Percentiles rank a stretch among this genome's conserved stretches.
phyloP scores from a whole-genome alignment of 2,888 invertebrate species.

The Drosophila nr. perissopoda region DNA sequence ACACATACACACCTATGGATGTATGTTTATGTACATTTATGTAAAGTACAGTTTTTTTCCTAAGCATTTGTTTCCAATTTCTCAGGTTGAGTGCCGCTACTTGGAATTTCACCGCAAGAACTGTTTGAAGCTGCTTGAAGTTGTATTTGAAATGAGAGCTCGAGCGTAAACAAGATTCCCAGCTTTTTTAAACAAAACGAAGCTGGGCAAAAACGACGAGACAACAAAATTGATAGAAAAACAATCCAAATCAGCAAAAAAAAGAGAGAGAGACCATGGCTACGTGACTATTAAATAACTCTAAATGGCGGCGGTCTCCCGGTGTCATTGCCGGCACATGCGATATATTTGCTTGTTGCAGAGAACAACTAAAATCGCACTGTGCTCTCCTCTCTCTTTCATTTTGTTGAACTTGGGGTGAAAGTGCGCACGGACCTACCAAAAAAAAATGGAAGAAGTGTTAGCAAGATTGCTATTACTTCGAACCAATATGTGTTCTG shows the following conservation, averaged over 20 bases:
- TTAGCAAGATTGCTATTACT: not conserved
- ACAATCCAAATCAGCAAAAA: constrained; percentile 43
- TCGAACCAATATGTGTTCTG: not conserved
- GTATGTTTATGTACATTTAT: not conserved
- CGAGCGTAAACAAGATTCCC: constrained; percentile 30
- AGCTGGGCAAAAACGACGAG: constrained; percentile 32
- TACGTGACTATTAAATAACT: constrained; percentile 64
- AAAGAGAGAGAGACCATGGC: constrained; percentile 45
- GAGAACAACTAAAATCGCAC: constrained; percentile 7
- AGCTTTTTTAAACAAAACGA: constrained; percentile 3
- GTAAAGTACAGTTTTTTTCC: not conserved
- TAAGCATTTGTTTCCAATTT: constrained; percentile 2
- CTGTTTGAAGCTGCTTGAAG: not conserved
- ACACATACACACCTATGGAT: constrained; percentile 1
- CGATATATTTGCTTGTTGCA: not conserved
- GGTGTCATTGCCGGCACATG: constrained; percentile 22
- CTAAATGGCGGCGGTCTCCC: constrained; percentile 55
- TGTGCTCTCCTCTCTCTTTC: not conserved
- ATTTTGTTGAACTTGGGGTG: constrained; percentile 24
- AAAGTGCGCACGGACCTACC: constrained; percentile 35
- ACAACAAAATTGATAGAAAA: constrained; percentile 22
- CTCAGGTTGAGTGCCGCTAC: constrained; percentile 3
- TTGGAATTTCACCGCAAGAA: constrained; percentile 14
- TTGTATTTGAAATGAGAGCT: constrained; percentile 21
- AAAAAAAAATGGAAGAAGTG: not conserved